Conservation (phyloP, 2,797 vertebrate genomes). For the Myotis findleyi region DNA sequence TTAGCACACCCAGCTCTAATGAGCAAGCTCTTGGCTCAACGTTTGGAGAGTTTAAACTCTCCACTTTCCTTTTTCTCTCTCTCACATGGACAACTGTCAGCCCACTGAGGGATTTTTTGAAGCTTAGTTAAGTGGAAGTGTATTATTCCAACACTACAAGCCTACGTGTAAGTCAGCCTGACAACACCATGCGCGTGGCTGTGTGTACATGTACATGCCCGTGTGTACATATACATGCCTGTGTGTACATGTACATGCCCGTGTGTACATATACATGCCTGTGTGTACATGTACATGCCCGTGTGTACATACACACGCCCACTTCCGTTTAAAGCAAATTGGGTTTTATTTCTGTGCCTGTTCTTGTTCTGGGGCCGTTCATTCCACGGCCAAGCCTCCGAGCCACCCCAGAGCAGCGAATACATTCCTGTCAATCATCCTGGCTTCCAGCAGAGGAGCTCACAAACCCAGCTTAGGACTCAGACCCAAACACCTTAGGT, state of each 20-base stretch:
- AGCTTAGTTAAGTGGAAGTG: not conserved
- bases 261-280: not conserved
- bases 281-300: no score
- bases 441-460: not conserved
- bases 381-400: not conserved
- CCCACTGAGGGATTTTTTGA: not conserved
- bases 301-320: not conserved
- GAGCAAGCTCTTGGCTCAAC: not conserved
- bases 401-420: not conserved
- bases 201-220: not conserved
- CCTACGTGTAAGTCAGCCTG: not conserved
- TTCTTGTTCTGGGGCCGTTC: not conserved
- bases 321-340: not conserved
- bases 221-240: not conserved
- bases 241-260: no score
- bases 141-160: not conserved
- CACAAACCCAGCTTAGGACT: constrained; percentile 18
- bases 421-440: constrained; percentile 6
- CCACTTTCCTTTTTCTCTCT: not conserved
- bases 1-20: not conserved
- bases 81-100: not conserved
- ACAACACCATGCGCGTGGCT: not conserved
- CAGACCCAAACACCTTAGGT: not conserved
- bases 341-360: not conserved
- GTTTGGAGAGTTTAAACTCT: not conserved